phyloP scores from a whole-genome alignment of 2,113 vertebrate genomes.

The Grallaria varia region DNA sequence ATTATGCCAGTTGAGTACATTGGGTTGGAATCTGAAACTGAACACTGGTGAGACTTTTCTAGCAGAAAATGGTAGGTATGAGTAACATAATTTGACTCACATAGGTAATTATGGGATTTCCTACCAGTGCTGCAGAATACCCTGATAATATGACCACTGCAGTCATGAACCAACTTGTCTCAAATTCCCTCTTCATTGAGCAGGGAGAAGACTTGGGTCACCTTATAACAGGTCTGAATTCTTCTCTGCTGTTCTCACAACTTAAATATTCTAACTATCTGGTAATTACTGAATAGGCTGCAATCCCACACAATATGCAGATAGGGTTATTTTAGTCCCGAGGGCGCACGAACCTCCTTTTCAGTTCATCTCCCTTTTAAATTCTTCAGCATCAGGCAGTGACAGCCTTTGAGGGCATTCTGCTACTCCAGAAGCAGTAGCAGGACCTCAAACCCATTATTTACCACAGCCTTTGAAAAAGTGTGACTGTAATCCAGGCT shows the following conservation, averaged over 20 bases:
- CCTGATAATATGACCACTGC: neutral
- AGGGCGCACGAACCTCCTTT: neutral
- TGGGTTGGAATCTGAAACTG: neutral
- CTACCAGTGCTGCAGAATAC: neutral
- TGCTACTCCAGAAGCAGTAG: neutral
- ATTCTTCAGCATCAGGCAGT: neutral
- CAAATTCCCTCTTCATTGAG: neutral
- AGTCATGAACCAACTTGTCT: neutral
- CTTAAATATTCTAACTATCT: neutral
- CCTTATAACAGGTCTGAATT: neutral
- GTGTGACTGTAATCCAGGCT: neutral
- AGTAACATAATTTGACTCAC: neutral
- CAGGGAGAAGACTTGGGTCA: neutral
- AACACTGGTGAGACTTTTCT: constrained; percentile 3
- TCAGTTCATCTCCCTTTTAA: neutral
- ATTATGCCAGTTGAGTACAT: neutral
- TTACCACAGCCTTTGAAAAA: neutral
- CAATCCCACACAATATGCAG: neutral
- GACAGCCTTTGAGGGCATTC: neutral
- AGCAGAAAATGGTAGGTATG: neutral
- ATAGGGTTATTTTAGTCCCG: neutral
- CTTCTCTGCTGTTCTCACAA: neutral
- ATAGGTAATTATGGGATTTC: neutral
- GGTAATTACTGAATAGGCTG: neutral
- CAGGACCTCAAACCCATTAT: neutral